phyloP scores from a whole-genome alignment of 1,140 invertebrate species.

The Carcinoscorpius rotundicauda region DNA sequence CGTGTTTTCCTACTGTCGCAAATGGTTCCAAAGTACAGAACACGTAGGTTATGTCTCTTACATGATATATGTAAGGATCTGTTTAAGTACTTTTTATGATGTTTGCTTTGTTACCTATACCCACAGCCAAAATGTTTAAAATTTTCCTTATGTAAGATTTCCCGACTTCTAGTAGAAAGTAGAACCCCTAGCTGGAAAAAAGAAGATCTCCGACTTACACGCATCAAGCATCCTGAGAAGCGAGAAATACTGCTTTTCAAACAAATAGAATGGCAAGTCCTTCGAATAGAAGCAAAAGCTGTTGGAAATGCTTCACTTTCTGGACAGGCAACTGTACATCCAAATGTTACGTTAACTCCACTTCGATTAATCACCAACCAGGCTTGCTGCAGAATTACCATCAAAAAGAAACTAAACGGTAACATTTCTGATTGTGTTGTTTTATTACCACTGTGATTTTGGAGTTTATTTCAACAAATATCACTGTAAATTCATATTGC shows the following conservation, averaged over 20 bases:
- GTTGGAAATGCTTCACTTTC: constrained; percentile 15
- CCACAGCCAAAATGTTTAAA: too few species aligned
- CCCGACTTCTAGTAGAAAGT: constrained; percentile 81
- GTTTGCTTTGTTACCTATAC: too few species aligned
- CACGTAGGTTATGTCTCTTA: too few species aligned
- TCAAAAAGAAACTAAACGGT: constrained; percentile 88
- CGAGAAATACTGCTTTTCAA: constrained; percentile 93
- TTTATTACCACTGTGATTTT: background rate
- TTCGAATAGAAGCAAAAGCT: constrained; percentile 72
- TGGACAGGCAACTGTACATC: constrained; percentile 44
- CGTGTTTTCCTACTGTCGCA: too few species aligned
- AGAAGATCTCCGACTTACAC: constrained; percentile 74
- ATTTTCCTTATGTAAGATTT: constrained; percentile 48
- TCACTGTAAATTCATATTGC: too few species aligned
- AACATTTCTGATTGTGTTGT: constrained; percentile 16
- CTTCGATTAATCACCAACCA: constrained; percentile 87
- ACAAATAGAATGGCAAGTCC: constrained; percentile 93
- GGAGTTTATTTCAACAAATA: too few species aligned
- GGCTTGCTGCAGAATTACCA: constrained; percentile 85
- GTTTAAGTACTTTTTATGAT: too few species aligned
- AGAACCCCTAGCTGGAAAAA: constrained; percentile 77
- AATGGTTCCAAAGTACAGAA: too few species aligned
- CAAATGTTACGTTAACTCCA: constrained; percentile 69
- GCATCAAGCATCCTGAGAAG: constrained; percentile 74
- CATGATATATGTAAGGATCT: too few species aligned